These are phyloP conservation scores for Lepidochrysops patricia DNA, from an alignment of 2,888 invertebrate species.

Conservation along the genomic window DNA sequence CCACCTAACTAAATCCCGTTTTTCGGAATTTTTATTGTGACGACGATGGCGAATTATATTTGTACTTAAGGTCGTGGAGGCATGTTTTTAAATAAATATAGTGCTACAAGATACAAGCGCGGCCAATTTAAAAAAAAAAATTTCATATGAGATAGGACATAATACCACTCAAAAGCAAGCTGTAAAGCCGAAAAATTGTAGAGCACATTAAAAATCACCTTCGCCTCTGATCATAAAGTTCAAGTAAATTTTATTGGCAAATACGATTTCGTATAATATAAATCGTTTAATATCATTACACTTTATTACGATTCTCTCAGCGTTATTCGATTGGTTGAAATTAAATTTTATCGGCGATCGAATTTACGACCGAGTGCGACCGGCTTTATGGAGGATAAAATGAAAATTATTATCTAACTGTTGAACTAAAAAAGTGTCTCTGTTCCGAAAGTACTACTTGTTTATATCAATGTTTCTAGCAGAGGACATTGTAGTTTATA, in stretches of 20 bases:
- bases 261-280: not conserved
- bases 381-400: not conserved
- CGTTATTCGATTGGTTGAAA: not conserved
- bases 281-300: not conserved
- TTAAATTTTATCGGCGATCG: not conserved
- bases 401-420: not conserved
- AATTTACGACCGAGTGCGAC: not conserved
- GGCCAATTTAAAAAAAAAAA: no score
- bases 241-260: not conserved
- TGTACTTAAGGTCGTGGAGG: no score
- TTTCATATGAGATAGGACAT: no score
- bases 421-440: not conserved
- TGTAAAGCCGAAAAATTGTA: no score
- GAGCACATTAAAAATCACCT: no score
- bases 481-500: not conserved
- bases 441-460: not conserved
- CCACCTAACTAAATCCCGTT: no score
- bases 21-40: no score
- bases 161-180: no score
- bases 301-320: conserved; percentile 1
- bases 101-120: no score
- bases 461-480: no score
- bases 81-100: no score
- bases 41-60: no score
- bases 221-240: not conserved